Base-by-base conservation (phyloP, 64 coral and sea anemone genomes). In the Pachyseris speciosa region DNA sequence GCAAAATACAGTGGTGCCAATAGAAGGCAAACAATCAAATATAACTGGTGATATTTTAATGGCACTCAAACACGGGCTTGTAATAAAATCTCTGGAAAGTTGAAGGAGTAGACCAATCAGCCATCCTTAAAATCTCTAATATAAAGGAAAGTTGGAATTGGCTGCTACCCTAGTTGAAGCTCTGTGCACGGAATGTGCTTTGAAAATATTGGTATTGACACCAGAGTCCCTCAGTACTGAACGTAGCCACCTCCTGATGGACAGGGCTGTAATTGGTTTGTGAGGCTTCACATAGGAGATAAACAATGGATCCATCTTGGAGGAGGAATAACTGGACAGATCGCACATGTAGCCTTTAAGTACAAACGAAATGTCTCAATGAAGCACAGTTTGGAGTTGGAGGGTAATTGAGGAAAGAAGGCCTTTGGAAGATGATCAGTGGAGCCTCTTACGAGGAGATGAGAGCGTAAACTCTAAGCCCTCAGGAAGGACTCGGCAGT, bases 31-130 rank as follows among this genome's bases (percentile, higher is more conserved):
- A 79, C 28, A 55, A 47, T 58, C 15, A 29, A 11, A 53, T 20
- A 79, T 12, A 33, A 79, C 52, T 17, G 52, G 31, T 53, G 22
- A 79, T 20, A 52, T 26, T 86, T 32, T 29, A 52, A 48, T 34
- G 58, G n/a, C n/a, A n/a, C n/a, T n/a, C n/a, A n/a, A n/a, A n/a
- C n/a, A n/a, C n/a, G n/a, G n/a, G n/a, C n/a, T n/a, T n/a, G n/a
- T 67, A 76, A 84, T 85, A 77, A 68, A 92, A 92, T 10, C 47
- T 40, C 45, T 30, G 32, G 55, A 92, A 77, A 5, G 81, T 86
- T 7, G 68, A 76, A 6, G 40, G 41, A 68, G 59, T 34, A 26
- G 42, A 78, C 70, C 70, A 78, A 47, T 86, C 71, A 47, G 63
- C 83, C 59, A 75, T 92, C 19, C 75, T 20, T 42, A 76, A 45